Evolutionary conservation across 2,113 vertebrate species (phyloP).

Genomic region (Crotalus helleri): DNA sequence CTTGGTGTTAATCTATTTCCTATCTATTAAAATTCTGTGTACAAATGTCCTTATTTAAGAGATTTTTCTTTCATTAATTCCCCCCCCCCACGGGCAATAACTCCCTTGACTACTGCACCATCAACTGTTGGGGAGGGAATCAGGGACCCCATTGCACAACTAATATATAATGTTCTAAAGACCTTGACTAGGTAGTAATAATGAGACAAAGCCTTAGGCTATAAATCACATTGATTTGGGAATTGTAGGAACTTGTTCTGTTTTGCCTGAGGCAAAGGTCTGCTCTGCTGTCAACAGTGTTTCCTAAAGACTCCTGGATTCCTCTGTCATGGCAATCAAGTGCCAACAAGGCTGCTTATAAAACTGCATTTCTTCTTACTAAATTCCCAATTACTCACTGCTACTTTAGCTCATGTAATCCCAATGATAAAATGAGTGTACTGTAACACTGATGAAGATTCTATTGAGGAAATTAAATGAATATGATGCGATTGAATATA

Average conservation of each 20-base stretch:
- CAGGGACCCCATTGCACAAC: slow-evolving; percentile 17
- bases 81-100: not conserved
- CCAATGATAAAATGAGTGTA: not conserved
- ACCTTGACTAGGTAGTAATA: slow-evolving; percentile 50
- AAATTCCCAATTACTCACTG: slow-evolving; percentile 48
- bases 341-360: slow-evolving; percentile 51
- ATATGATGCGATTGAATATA: not conserved
- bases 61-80: not conserved
- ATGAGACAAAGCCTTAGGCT: slow-evolving; percentile 61
- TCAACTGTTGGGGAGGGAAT: slow-evolving; percentile 23
- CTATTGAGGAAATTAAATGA: slow-evolving; percentile 32
- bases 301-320: slow-evolving; percentile 32
- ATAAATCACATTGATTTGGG: slow-evolving; percentile 49
- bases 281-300: slow-evolving; percentile 55
- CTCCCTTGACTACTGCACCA: not conserved
- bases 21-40: not conserved
- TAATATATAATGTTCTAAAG: slow-evolving; percentile 29
- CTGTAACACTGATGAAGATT: slow-evolving; percentile 2
- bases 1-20: not conserved
- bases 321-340: slow-evolving; percentile 57
- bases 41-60: not conserved
- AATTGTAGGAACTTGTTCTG: slow-evolving; percentile 43
- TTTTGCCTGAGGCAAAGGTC: slow-evolving; percentile 63
- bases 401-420: slow-evolving; percentile 49
- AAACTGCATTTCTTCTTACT: slow-evolving; percentile 41